Percentiles rank a stretch among this genome's conserved stretches.
phyloP scores from a whole-genome alignment of 1,140 invertebrate species.

The Cardiocondyla obscurior region DNA sequence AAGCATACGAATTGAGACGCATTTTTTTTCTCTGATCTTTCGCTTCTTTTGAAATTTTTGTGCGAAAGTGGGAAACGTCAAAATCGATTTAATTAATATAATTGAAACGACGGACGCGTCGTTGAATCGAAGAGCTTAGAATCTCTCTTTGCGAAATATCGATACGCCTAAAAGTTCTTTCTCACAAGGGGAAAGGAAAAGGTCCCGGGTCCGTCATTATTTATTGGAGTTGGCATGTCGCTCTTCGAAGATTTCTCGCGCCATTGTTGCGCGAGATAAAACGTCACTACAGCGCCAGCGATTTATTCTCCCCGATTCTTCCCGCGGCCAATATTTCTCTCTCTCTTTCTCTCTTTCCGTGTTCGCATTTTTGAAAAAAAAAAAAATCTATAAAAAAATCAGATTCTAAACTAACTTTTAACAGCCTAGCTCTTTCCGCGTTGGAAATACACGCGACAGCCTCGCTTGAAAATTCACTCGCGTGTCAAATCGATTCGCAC shows the following conservation, averaged over 20 bases:
- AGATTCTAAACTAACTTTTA: background rate
- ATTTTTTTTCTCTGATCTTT: background rate
- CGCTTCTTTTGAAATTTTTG: background rate
- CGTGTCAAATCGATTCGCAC: slow-evolving; percentile 25
- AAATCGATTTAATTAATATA: slow-evolving; percentile 24
- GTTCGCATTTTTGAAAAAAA: background rate
- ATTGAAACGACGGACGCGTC: background rate
- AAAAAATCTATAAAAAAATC: slow-evolving; percentile 1
- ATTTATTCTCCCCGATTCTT: slow-evolving; percentile 61
- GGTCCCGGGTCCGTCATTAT: slow-evolving; percentile 55
- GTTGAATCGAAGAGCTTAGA: slow-evolving; percentile 5
- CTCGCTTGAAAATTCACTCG: background rate
- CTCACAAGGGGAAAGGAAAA: background rate
- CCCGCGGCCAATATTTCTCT: slow-evolving; percentile 27
- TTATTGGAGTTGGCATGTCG: slow-evolving; percentile 61
- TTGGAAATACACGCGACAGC: background rate
- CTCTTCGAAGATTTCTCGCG: slow-evolving; percentile 42
- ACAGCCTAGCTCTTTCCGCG: background rate
- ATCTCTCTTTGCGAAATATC: background rate
- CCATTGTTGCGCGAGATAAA: slow-evolving; percentile 66
- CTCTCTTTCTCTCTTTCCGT: background rate
- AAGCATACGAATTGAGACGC: background rate
- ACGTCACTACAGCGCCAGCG: slow-evolving; percentile 29
- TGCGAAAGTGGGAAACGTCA: background rate
- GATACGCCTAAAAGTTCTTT: slow-evolving; percentile 29